Conservation (phyloP, 2,797 vertebrate species). For the Emys orbicularis region DNA sequence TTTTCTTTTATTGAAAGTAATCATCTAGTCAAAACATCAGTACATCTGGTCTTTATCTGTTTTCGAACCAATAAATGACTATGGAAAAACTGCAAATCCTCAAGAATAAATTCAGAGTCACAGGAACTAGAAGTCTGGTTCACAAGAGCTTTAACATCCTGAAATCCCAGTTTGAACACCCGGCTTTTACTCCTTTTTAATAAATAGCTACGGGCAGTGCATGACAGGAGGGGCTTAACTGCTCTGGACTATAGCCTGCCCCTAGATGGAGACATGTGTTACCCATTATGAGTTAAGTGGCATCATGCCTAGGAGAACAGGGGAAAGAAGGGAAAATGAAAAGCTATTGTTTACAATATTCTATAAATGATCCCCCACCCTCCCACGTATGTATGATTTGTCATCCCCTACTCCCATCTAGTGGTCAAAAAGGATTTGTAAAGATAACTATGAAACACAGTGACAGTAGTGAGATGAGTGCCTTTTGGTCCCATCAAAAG, state of each 20-base stretch:
- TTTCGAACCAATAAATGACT: constrained; percentile 23
- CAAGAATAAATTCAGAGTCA: constrained; percentile 45
- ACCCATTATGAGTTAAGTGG: constrained; percentile 41
- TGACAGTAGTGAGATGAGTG: background rate
- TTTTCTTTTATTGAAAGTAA: constrained; percentile 28
- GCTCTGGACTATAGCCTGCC: background rate
- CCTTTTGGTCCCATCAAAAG: background rate
- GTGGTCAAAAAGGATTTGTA: constrained; percentile 24
- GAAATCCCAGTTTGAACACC: constrained; percentile 19
- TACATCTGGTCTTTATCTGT: constrained; percentile 39
- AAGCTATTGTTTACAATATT: constrained; percentile 16
- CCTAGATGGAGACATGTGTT: constrained; percentile 38
- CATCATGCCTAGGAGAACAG: constrained; percentile 24
- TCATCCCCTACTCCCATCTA: constrained; percentile 69
- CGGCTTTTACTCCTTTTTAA: background rate
- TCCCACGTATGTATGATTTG: background rate
- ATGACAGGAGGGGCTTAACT: constrained; percentile 60
- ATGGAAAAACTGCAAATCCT: background rate
- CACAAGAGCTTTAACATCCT: constrained; percentile 30
- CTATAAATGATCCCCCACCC: constrained; percentile 15
- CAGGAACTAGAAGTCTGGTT: constrained; percentile 40
- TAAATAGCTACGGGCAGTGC: constrained; percentile 61
- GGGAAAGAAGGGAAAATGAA: constrained; percentile 20
- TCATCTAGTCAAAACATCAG: background rate
- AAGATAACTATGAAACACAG: background rate